phyloP scores from a whole-genome alignment of 2,888 invertebrate genomes.

The Steinernema hermaphroditum region DNA sequence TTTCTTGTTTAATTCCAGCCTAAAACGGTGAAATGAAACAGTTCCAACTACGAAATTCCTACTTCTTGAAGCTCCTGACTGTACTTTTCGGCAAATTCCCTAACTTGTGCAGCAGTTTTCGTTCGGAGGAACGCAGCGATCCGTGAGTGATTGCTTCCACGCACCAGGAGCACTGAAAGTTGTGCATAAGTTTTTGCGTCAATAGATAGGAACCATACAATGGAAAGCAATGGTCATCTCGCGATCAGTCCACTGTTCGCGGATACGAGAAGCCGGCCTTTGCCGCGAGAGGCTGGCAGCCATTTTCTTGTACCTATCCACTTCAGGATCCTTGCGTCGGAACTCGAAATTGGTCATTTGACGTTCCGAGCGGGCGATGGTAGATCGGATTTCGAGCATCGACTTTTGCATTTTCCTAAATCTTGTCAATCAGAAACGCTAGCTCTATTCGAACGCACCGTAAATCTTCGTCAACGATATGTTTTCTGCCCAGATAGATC shows the following conservation, averaged over 20 bases:
- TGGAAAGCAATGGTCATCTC: constrained; percentile 28
- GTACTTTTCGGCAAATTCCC: constrained; percentile 15
- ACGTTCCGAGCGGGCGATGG: neutral
- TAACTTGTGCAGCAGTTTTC: neutral
- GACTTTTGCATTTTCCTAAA: neutral
- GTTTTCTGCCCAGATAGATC: neutral
- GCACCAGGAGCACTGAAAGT: neutral
- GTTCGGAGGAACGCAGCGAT: neutral
- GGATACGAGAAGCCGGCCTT: neutral
- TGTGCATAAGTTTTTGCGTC: neutral
- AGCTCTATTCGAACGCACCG: neutral
- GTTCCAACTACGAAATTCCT: no score
- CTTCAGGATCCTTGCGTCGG: neutral
- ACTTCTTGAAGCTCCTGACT: neutral
- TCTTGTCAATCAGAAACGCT: neutral
- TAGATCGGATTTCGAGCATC: neutral
- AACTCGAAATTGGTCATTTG: constrained; percentile 22
- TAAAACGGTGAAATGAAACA: no score
- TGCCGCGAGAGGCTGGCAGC: neutral
- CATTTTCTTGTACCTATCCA: neutral
- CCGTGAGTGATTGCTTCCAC: neutral
- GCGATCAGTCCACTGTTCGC: constrained; percentile 8
- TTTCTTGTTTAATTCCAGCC: no score
- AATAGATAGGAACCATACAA: neutral
- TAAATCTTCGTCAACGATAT: constrained; percentile 6